Percentiles rank a stretch among this genome's conserved stretches.
These are phyloP conservation scores for Hirtodrosophila confusa DNA, from an alignment of 2,888 invertebrate species.

Conservation along the genomic window DNA sequence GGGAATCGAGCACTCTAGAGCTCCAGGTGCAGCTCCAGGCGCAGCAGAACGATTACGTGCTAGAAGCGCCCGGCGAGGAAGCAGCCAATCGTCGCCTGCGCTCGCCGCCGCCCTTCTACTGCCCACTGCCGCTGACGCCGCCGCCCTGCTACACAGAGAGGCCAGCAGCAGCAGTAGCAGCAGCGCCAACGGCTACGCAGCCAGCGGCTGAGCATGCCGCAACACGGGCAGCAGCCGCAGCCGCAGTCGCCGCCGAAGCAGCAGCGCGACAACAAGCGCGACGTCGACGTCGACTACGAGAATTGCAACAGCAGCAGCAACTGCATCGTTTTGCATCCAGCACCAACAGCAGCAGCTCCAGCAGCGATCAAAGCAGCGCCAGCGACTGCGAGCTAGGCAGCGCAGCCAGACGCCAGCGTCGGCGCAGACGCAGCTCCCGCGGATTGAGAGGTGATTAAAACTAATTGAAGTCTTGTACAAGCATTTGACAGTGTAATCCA, in stretches of 20 bases:
- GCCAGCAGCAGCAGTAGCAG: slow-evolving; percentile 12
- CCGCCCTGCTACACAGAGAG: slow-evolving; percentile 80
- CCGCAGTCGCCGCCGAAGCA: slow-evolving; percentile 36
- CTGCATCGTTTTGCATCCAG: slow-evolving; percentile 62
- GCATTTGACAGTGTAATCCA: background rate
- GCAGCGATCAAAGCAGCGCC: slow-evolving; percentile 48
- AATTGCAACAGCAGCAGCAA: slow-evolving; percentile 65
- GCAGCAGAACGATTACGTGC: slow-evolving; percentile 61
- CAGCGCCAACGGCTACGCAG: slow-evolving; percentile 24
- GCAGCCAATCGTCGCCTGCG: slow-evolving; percentile 48
- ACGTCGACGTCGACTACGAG: slow-evolving; percentile 61
- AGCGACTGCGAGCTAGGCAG: slow-evolving; percentile 48
- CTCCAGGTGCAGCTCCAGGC: slow-evolving; percentile 34
- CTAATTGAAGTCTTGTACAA: no score
- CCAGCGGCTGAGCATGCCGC: slow-evolving; percentile 40
- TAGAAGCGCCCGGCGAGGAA: slow-evolving; percentile 52
- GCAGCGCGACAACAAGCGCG: slow-evolving; percentile 64
- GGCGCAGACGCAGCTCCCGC: slow-evolving; percentile 54
- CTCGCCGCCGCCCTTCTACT: slow-evolving; percentile 74
- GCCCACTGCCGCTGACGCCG: slow-evolving; percentile 79
- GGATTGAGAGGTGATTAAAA: slow-evolving; percentile 66
- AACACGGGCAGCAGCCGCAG: slow-evolving; percentile 39
- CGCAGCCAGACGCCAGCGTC: slow-evolving; percentile 53
- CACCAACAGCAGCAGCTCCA: slow-evolving; percentile 61
- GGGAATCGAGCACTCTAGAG: slow-evolving; percentile 48